These are phyloP conservation scores for Sebastes elongatus DNA, from an alignment of 2,797 vertebrate genomes.

Conservation along the genomic window DNA sequence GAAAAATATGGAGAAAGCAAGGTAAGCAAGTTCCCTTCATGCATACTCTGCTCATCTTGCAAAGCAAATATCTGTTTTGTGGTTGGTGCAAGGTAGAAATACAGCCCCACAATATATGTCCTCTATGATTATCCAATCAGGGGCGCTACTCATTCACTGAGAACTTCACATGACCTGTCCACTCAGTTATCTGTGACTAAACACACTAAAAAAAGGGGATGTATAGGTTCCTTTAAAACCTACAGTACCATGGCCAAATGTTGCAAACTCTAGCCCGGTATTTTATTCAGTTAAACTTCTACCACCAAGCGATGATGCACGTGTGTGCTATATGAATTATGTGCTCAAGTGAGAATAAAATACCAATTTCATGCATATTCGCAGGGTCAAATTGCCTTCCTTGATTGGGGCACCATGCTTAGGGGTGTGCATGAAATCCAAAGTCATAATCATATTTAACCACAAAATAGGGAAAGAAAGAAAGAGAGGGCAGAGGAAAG, in stretches of 20 bases:
- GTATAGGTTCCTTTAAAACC: not conserved
- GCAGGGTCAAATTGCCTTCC: constrained; percentile 60
- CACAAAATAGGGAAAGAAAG: constrained; percentile 37
- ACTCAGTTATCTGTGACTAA: constrained; percentile 11
- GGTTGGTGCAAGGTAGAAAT: not conserved
- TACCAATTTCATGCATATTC: constrained; percentile 71
- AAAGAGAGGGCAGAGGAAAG: not conserved
- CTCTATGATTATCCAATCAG: constrained; percentile 48
- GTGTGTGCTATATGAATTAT: constrained; percentile 6
- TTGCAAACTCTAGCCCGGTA: not conserved
- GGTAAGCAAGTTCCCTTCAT: constrained; percentile 14
- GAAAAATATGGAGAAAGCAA: constrained; percentile 21
- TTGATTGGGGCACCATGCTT: constrained; percentile 53
- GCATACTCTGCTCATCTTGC: not conserved
- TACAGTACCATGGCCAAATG: not conserved
- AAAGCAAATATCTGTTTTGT: constrained; percentile 9
- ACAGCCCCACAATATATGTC: not conserved
- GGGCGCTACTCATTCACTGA: constrained; percentile 5
- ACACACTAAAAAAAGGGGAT: not conserved
- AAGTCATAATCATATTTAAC: constrained; percentile 56
- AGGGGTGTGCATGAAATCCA: constrained; percentile 58
- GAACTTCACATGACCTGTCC: constrained; percentile 41
- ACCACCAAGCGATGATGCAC: constrained; percentile 1
- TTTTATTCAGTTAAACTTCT: constrained; percentile 1
- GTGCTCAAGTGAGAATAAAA: constrained; percentile 50